These are phyloP conservation scores for Emys orbicularis DNA, from an alignment of 2,797 vertebrate species.

Conservation along the genomic window DNA sequence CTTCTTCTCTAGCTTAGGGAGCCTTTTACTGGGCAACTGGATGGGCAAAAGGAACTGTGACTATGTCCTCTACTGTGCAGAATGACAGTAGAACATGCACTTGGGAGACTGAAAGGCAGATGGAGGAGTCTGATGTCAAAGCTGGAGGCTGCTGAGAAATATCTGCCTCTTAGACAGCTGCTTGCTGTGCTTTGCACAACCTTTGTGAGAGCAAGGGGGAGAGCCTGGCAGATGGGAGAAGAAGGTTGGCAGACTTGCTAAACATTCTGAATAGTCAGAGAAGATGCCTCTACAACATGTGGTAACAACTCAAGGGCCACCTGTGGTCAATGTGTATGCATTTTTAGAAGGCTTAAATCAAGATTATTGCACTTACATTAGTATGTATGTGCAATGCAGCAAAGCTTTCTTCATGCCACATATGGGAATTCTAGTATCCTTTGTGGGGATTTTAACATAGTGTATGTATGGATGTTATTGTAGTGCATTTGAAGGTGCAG, in stretches of 20 bases:
- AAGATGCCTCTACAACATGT: not conserved
- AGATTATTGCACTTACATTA: slow-evolving; percentile 12
- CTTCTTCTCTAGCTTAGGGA: not conserved
- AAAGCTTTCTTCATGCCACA: slow-evolving; percentile 15
- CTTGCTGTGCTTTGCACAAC: not conserved
- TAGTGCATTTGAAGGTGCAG: not conserved
- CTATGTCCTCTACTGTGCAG: not conserved
- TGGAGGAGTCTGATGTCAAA: not conserved
- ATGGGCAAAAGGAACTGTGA: not conserved
- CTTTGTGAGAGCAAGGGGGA: not conserved
- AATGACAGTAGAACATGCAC: rapidly evolving
- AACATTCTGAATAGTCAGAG: not conserved
- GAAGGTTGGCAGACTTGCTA: not conserved
- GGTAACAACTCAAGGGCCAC: no score
- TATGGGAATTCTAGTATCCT: not conserved
- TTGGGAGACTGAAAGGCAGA: not conserved
- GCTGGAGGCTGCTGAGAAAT: not conserved
- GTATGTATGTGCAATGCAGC: not conserved
- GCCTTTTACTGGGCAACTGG: not conserved
- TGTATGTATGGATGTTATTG: not conserved
- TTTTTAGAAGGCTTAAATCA: slow-evolving; percentile 6
- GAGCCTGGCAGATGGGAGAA: not conserved
- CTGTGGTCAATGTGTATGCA: no score
- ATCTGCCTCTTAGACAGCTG: not conserved
- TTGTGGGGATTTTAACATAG: not conserved